Percentiles rank a stretch among this genome's conserved stretches.
Evolutionary conservation across 2,113 vertebrate species (phyloP).

Genomic region (Aythya baeri): DNA sequence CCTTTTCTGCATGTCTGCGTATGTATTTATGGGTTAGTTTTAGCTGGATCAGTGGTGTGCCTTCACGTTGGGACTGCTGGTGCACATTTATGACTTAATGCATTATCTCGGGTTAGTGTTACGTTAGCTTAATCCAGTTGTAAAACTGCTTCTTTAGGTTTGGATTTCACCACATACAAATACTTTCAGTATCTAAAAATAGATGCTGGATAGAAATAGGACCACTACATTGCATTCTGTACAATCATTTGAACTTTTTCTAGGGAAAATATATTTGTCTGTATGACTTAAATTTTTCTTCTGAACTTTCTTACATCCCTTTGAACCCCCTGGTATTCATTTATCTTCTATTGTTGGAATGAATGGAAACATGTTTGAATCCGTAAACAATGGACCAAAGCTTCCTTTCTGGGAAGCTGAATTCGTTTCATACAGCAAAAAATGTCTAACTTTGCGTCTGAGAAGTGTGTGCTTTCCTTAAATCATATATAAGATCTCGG

Average conservation of each 20-base stretch:
- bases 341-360: constrained; percentile 29
- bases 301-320: not conserved
- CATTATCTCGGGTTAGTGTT: not conserved
- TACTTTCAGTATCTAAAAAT: not conserved
- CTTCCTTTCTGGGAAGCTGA: constrained; percentile 24
- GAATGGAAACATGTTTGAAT: constrained; percentile 13
- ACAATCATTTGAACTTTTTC: not conserved
- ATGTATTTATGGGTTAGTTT: not conserved
- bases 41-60: not conserved
- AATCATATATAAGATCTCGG: not conserved
- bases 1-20: not conserved
- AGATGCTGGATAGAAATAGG: not conserved
- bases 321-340: not conserved
- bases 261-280: not conserved
- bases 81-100: not conserved
- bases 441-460: not conserved
- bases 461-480: not conserved
- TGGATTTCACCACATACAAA: not conserved
- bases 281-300: not conserved
- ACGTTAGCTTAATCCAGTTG: not conserved
- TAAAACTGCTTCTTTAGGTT: not conserved
- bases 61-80: not conserved
- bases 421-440: not conserved
- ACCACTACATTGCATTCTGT: not conserved
- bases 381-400: constrained; percentile 33